Percentiles rank a stretch among this genome's conserved stretches.
These are phyloP conservation scores for Oxyura jamaicensis DNA, from an alignment of 2,113 vertebrate genomes.

Conservation along the genomic window DNA sequence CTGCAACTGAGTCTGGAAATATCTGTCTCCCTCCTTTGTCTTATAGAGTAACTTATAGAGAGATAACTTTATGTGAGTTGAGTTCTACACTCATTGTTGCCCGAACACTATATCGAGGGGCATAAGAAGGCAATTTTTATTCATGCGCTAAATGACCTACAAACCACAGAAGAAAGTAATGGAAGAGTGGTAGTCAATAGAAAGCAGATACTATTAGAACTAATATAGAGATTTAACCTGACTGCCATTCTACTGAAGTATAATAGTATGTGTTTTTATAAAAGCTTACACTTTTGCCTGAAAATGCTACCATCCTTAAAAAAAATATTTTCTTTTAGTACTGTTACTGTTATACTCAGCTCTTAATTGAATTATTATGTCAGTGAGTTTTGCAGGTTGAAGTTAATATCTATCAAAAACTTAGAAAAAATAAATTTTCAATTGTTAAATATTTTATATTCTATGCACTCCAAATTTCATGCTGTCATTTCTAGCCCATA, in stretches of 20 bases:
- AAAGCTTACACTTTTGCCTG: background rate
- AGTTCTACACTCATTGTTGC: background rate
- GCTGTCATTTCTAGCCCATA: background rate
- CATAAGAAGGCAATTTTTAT: background rate
- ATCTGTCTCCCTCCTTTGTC: background rate
- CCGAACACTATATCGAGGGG: background rate
- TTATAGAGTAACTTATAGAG: background rate
- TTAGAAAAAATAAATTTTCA: background rate
- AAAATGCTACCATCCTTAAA: background rate
- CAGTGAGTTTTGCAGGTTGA: background rate
- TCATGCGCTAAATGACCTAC: background rate
- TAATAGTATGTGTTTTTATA: background rate
- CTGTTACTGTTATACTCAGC: background rate
- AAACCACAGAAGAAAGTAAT: background rate
- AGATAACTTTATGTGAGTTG: background rate
- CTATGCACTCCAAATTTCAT: background rate
- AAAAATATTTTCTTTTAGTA: background rate
- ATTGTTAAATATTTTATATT: background rate
- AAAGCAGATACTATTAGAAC: background rate
- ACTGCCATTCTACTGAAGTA: background rate
- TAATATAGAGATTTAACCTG: background rate
- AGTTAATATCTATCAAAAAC: background rate
- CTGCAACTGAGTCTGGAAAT: fast-evolving
- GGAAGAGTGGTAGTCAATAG: background rate
- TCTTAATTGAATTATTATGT: background rate